Evolutionary conservation across 2,888 invertebrate genomes (phyloP), one percentile per base, ranked within the genome.

Genomic region (Acanthosepion esculentum): DNA sequence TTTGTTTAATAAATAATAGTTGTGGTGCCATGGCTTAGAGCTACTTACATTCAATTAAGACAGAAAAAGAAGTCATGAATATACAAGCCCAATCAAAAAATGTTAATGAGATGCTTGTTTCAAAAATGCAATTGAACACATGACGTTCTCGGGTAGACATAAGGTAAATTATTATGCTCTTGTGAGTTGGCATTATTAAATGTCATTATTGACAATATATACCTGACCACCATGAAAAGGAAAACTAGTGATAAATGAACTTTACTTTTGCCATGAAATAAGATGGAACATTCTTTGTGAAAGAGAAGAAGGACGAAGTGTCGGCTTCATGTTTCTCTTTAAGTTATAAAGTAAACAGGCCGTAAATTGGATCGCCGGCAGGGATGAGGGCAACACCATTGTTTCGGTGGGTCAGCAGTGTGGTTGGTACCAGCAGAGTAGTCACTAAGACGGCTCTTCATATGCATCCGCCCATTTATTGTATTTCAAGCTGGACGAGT

Each of bases 341-440:
- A 78, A 78, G 78, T 78, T 78, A 15, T 78, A 78, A 78, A 78
- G 78, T 78, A 33, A 78, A 78, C 78, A 78, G 78, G 78, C 78
- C n/a, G 78, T 78, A 78, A 78, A 78, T 78, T 78, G 78, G 78
- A 78, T 78, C 33, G 78, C 15, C n/a, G n/a, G 18, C 78, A 12
- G 18, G n/a, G n/a, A 78, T 78, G 78, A 33, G 78, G 78, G 78
- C 78, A 78, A n/a, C n/a, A 12, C 78, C n/a, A 78, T 78, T 78
- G 78, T 78, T 78, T 78, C 33, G 78, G n/a, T 1, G n/a, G 78
- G 78, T 78, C 78, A 78, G 78, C 20, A 12, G 33, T 8, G 15
- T 78, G 33, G 78, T n/a, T 78, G 78, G 78, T 33, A 78, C 78
- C 78, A 78, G 78, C 78, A 78, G 78, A n/a, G 78, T 78, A n/a